These are phyloP conservation scores for Addax nasomaculatus DNA, from an alignment of 2,113 vertebrate genomes.

Conservation along the genomic window DNA sequence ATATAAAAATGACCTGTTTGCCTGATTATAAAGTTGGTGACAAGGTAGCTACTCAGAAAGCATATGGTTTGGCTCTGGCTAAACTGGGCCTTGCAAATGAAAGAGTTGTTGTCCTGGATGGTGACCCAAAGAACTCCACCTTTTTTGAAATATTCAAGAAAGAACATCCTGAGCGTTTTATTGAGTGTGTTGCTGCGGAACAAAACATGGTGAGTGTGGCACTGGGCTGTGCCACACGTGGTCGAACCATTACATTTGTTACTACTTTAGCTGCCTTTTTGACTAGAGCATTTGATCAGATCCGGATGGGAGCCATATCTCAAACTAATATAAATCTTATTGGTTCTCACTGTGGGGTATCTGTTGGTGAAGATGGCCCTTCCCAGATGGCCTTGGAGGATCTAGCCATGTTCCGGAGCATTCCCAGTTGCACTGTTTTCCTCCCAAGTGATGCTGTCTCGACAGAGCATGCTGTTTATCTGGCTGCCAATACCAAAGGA, in stretches of 20 bases:
- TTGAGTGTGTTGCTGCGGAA: slow-evolving; percentile 90
- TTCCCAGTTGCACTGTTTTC: slow-evolving; percentile 89
- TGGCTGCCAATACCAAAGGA: slow-evolving; percentile 86
- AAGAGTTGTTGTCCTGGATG: slow-evolving; percentile 85
- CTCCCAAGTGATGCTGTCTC: slow-evolving; percentile 90
- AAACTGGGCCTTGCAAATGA: slow-evolving; percentile 81
- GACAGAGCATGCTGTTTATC: slow-evolving; percentile 84
- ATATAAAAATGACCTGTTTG: slow-evolving; percentile 75
- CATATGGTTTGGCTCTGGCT: slow-evolving; percentile 83
- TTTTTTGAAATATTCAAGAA: slow-evolving; percentile 87
- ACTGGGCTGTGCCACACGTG: slow-evolving; percentile 85
- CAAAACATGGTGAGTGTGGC: slow-evolving; percentile 91
- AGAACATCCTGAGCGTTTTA: slow-evolving; percentile 85
- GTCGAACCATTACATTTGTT: slow-evolving; percentile 84
- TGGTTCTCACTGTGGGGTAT: slow-evolving; percentile 88
- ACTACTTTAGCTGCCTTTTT: slow-evolving; percentile 89
- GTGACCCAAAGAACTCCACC: slow-evolving; percentile 89
- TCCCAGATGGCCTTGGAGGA: slow-evolving; percentile 93
- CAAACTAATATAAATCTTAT: slow-evolving; percentile 87
- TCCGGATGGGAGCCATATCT: slow-evolving; percentile 91
- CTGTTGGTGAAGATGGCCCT: slow-evolving; percentile 88
- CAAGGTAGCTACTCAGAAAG: slow-evolving; percentile 83
- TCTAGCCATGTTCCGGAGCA: slow-evolving; percentile 89
- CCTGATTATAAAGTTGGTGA: slow-evolving; percentile 84
- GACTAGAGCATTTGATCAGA: slow-evolving; percentile 88